Conservation (phyloP, 2,797 vertebrate genomes). For the Streptopelia turtur region DNA sequence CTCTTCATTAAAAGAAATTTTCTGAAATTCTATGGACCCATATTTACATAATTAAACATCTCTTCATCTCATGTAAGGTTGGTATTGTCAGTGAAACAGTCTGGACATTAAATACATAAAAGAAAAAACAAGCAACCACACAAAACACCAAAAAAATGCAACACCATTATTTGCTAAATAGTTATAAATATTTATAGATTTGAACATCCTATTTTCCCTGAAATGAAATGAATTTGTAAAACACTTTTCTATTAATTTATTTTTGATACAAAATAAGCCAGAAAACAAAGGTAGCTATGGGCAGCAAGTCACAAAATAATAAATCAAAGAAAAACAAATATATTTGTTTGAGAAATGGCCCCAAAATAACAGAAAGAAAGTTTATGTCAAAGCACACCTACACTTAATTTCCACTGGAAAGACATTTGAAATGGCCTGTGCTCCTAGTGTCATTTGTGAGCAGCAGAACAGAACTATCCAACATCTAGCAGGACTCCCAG, state of each 20-base stretch:
- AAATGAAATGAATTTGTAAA: constrained; percentile 3
- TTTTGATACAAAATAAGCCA: not conserved
- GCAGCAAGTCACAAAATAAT: not conserved
- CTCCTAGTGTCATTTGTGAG: not conserved
- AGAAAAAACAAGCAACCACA: too few species aligned
- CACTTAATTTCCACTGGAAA: not conserved
- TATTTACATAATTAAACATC: not conserved
- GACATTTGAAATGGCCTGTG: not conserved
- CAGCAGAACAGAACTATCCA: not conserved
- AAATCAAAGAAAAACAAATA: not conserved
- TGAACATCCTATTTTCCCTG: not conserved
- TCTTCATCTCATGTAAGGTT: not conserved
- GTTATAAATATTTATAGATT: constrained; percentile 40
- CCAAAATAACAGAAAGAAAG: constrained; percentile 1
- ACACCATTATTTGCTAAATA: not conserved
- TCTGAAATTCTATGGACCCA: not conserved
- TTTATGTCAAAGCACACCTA: not conserved
- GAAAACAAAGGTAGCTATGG: not conserved
- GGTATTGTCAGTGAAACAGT: not conserved
- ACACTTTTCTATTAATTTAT: constrained; percentile 18
- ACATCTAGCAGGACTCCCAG: not conserved
- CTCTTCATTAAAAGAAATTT: not conserved
- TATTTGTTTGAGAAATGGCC: not conserved
- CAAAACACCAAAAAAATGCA: too few species aligned
- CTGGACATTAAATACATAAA: not conserved